Base-by-base conservation (phyloP, 2,888 invertebrate species). In the Apodemia duryi region DNA sequence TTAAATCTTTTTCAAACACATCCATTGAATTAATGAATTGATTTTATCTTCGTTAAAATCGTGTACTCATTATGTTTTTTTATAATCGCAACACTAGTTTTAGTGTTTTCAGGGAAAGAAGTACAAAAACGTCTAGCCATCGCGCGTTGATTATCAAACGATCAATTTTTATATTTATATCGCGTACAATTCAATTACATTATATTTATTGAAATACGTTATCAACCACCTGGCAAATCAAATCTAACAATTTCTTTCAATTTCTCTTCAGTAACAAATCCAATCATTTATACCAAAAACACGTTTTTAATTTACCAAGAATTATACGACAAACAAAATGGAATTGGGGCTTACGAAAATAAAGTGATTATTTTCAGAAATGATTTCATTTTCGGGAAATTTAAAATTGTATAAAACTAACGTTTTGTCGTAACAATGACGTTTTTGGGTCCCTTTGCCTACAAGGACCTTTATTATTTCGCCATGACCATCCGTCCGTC, bases 161-260 rank as follows among this genome's bases (percentile, higher is more conserved):
- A 41, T 41, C 6, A 9, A 41, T 41, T 7, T 41, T 41, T 9
- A 9, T 21, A 41, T 41, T 41, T 41, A 41, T 41, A 41, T 9
- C 41, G 41, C 41, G 2, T 41, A 41, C 6, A 9, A 52, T 28
- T 28, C 10, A 28, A 52, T 10, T 28, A 52, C 10, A 52, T 28
- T 52, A 52, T 52, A 52, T 28, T 46, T 32, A 11, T 32, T 29
- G 32, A 13, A 32, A 57, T 29, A 11, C 46, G 32, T 32, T 57
- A 32, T 10, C 13, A 4, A 57, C 32, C 32, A 2, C 29, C 29
- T 32, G 54, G 57, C 57, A 57, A 57, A 57, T 32, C 32, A 57
- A 57, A 57, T 32, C 32, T 32, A 57, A 32, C 32, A 49, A 49
- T 49, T 62, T 61, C 51, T 61, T 61, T 51, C 64, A 65, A 65